phyloP scores from a whole-genome alignment of 2,113 vertebrate genomes.

The Ahaetulla prasina region DNA sequence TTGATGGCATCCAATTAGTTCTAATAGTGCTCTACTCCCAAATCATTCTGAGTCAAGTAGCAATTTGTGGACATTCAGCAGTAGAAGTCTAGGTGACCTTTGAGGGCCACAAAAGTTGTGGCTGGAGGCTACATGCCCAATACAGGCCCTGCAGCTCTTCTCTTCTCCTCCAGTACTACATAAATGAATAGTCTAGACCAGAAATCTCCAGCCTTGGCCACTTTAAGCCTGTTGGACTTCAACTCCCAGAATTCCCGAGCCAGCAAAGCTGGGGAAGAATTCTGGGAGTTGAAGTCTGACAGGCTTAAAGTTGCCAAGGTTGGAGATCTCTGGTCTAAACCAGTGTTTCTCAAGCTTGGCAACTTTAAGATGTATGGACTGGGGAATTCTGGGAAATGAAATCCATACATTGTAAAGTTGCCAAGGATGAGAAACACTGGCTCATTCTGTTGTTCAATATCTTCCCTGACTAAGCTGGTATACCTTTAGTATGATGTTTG shows the following conservation, averaged over 20 bases:
- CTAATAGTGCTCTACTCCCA: background rate
- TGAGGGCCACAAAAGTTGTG: background rate
- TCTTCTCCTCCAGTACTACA: background rate
- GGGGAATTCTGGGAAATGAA: background rate
- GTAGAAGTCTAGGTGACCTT: background rate
- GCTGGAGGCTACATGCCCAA: background rate
- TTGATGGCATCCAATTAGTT: background rate
- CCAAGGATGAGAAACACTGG: background rate
- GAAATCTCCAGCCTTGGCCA: too few species aligned
- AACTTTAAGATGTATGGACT: background rate
- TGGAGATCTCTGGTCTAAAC: too few species aligned
- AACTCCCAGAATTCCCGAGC: too few species aligned
- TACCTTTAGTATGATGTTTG: background rate
- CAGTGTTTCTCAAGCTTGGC: background rate
- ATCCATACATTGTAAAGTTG: background rate
- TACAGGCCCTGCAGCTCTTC: background rate
- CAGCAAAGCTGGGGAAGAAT: too few species aligned
- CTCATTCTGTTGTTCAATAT: background rate
- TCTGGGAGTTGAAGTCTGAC: too few species aligned
- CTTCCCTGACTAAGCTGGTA: background rate
- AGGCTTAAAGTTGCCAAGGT: too few species aligned
- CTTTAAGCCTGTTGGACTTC: too few species aligned
- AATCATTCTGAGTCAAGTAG: background rate
- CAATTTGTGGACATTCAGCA: background rate
- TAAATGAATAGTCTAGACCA: background rate